Conservation (phyloP, 2,888 invertebrate species). For the Torymus auratus region DNA sequence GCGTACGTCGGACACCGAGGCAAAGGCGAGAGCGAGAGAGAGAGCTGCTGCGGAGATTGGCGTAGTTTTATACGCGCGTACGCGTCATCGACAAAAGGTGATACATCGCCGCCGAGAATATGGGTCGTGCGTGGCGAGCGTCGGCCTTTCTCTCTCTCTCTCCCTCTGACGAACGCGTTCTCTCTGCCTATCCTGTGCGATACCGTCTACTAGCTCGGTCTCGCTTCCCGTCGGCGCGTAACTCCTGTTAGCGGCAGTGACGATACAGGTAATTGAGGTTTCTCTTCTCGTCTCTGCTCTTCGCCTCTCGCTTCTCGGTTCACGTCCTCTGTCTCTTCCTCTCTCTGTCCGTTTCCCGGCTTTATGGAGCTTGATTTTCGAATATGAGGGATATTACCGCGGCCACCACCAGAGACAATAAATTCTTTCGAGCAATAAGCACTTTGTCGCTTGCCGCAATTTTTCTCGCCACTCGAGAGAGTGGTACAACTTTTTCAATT, state of each 20-base stretch:
- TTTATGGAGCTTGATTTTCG: conserved; percentile 20
- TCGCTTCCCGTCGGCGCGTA: too few species aligned
- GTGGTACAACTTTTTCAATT: too few species aligned
- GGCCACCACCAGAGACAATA: not conserved
- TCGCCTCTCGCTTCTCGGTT: too few species aligned
- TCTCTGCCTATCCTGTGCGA: too few species aligned
- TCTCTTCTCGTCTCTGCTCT: not conserved
- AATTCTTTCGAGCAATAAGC: conserved; percentile 9
- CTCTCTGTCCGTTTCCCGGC: not conserved
- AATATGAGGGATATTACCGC: conserved; percentile 11
- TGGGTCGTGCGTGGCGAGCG: not conserved
- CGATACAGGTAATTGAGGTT: not conserved
- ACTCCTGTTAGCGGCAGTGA: not conserved
- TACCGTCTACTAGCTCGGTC: too few species aligned
- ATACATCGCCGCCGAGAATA: conserved; percentile 27
- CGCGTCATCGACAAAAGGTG: conserved; percentile 20
- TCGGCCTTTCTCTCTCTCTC: not conserved
- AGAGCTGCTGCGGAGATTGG: conserved; percentile 6
- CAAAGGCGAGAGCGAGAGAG: not conserved
- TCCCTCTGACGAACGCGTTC: conserved; percentile 4
- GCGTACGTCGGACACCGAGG: too few species aligned
- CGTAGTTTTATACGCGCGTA: conserved; percentile 22
- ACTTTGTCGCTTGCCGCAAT: not conserved
- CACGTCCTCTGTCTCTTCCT: not conserved
- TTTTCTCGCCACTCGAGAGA: not conserved